A percentile compares a stretch with the other conserved stretches of the same genome.
These are phyloP conservation scores for Dinocampus coccinellae DNA, from an alignment of 2,888 invertebrate species.

Conservation along the genomic window DNA sequence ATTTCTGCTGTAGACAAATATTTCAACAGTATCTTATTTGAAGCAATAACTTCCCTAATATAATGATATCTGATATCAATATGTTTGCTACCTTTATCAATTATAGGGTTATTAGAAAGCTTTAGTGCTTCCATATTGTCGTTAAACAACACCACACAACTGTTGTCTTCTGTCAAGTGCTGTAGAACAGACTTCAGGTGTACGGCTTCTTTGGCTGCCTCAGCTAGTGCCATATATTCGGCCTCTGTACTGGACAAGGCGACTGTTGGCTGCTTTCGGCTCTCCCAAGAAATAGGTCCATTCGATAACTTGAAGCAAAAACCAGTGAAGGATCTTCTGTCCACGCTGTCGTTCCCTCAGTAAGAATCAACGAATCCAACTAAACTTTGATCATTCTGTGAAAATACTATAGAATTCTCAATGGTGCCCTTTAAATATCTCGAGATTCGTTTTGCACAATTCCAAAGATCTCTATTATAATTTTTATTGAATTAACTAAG, in stretches of 20 bases:
- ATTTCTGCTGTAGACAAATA: too few relatives aligned
- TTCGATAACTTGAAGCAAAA: conserved; percentile 8
- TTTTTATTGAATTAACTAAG: conserved; percentile 30
- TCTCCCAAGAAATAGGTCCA: conserved; percentile 20
- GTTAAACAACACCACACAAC: too few relatives aligned
- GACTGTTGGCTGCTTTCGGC: conserved; percentile 19
- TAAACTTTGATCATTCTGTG: conserved; percentile 11
- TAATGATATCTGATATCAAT: too few relatives aligned
- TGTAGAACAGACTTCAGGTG: too few relatives aligned
- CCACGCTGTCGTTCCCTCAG: conserved; percentile 24
- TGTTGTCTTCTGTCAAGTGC: too few relatives aligned
- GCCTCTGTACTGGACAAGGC: conserved; percentile 22
- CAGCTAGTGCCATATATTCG: conserved; percentile 18
- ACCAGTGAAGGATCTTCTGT: conserved; percentile 15
- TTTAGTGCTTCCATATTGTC: too few relatives aligned
- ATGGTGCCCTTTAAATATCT: conserved; percentile 15
- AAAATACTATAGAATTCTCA: conserved; percentile 12
- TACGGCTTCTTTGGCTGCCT: conserved; percentile 17
- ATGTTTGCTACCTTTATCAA: too few relatives aligned
- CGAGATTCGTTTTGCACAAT: conserved; percentile 22
- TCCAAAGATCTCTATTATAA: conserved; percentile 25
- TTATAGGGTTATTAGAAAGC: too few relatives aligned
- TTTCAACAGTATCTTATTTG: too few relatives aligned
- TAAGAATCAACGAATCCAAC: conserved; percentile 26
- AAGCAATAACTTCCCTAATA: too few relatives aligned